These are phyloP conservation scores for Ondatra zibethicus DNA, from an alignment of 2,113 vertebrate species.

Conservation along the genomic window DNA sequence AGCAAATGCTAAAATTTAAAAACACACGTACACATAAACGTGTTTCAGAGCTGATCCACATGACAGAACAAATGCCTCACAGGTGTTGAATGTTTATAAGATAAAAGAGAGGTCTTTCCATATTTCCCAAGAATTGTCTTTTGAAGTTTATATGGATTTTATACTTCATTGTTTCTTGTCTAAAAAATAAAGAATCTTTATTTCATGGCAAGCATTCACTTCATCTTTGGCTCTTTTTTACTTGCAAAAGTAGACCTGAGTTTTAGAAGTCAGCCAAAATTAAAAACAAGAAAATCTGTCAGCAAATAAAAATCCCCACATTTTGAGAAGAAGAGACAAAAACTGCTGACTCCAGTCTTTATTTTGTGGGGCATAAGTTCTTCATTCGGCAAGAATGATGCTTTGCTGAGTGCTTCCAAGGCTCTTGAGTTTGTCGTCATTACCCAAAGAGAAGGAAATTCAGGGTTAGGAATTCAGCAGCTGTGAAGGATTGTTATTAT, in stretches of 20 bases:
- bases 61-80: slow-evolving; percentile 84
- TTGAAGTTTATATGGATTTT: slow-evolving; percentile 80
- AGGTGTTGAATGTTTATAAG: slow-evolving; percentile 81
- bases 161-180: slow-evolving; percentile 65
- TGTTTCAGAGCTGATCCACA: slow-evolving; percentile 81
- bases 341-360: slow-evolving; percentile 49
- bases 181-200: slow-evolving; percentile 53
- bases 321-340: background rate
- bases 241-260: slow-evolving; percentile 43
- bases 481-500: background rate
- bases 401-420: slow-evolving; percentile 1
- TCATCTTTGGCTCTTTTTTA: slow-evolving; percentile 64
- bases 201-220: slow-evolving; percentile 59
- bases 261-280: slow-evolving; percentile 59
- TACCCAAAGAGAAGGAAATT: slow-evolving; percentile 15
- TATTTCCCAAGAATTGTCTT: slow-evolving; percentile 80
- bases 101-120: slow-evolving; percentile 79
- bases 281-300: slow-evolving; percentile 69
- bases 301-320: slow-evolving; percentile 63
- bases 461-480: slow-evolving; percentile 1
- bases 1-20: slow-evolving; percentile 83
- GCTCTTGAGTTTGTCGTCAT: background rate
- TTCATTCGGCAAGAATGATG: slow-evolving; percentile 48
- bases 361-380: background rate
- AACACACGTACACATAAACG: slow-evolving; percentile 77